Percentiles rank a stretch among this genome's conserved stretches.
Evolutionary conservation across 2,888 invertebrate genomes (phyloP).

Genomic region (Cepaea hortensis): DNA sequence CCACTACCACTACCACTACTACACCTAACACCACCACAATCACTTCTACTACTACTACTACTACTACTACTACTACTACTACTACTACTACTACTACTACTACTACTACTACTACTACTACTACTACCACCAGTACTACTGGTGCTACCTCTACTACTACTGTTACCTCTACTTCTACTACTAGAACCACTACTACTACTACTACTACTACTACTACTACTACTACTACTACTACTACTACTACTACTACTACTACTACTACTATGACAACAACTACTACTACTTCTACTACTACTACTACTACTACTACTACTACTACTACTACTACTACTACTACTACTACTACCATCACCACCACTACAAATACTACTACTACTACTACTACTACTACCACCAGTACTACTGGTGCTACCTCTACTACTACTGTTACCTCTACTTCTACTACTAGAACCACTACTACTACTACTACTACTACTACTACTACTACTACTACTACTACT

Average conservation of each 20-base stretch:
- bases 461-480: background rate
- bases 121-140: background rate
- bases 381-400: no score
- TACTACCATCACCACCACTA: background rate
- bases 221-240: background rate
- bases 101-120: background rate
- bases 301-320: background rate
- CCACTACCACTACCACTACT: no score
- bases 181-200: no score
- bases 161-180: no score
- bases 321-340: no score
- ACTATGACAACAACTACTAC: background rate
- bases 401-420: background rate
- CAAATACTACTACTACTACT: background rate
- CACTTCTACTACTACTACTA: background rate
- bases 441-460: background rate
- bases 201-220: background rate
- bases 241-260: no score
- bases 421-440: background rate
- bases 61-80: constrained; percentile 20
- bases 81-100: background rate
- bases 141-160: background rate
- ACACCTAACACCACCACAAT: no score
- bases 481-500: no score
- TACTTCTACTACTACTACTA: background rate